Percentiles rank a stretch among this genome's conserved stretches.
These are phyloP conservation scores for Boloria euphrosyne DNA, from an alignment of 2,888 invertebrate species.

Conservation along the genomic window DNA sequence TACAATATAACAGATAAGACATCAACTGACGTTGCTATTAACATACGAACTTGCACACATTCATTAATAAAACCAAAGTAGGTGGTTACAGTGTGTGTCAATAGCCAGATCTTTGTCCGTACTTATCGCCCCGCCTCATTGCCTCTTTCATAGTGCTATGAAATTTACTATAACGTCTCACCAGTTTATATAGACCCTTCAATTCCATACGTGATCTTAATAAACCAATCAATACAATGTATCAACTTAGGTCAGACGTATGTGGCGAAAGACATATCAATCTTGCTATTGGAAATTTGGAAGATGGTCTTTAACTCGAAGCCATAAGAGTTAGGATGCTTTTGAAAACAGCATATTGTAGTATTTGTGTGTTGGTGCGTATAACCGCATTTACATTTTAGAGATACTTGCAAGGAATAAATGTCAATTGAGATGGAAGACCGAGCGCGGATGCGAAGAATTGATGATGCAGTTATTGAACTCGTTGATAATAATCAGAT, in stretches of 20 bases:
- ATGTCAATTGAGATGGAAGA: conserved; percentile 79
- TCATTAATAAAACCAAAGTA: conserved; percentile 41
- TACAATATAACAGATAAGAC: conserved; percentile 17
- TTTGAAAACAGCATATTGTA: conserved; percentile 24
- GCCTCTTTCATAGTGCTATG: conserved; percentile 67
- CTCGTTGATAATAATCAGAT: conserved; percentile 67
- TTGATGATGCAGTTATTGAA: conserved; percentile 76
- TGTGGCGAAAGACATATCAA: conserved; percentile 50
- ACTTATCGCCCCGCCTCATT: conserved; percentile 78
- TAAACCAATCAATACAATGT: conserved; percentile 71
- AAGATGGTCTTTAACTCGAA: conserved; percentile 43
- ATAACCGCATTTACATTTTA: conserved; percentile 79
- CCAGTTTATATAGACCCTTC: conserved; percentile 64
- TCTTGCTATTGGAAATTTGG: conserved; percentile 25
- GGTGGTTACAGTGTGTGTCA: conserved; percentile 52
- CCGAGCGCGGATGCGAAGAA: conserved; percentile 69
- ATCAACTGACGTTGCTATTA: conserved; percentile 32
- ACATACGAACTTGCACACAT: conserved; percentile 27
- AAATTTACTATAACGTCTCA: conserved; percentile 63
- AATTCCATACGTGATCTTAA: conserved; percentile 73
- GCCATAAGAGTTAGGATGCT: conserved; percentile 41
- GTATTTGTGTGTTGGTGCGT: conserved; percentile 65
- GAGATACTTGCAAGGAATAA: conserved; percentile 76
- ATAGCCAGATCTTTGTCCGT: conserved; percentile 70
- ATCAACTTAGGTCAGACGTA: conserved; percentile 66